These are phyloP conservation scores for Strigamia transsilvanica DNA, from an alignment of 2,888 invertebrate species.

Conservation along the genomic window DNA sequence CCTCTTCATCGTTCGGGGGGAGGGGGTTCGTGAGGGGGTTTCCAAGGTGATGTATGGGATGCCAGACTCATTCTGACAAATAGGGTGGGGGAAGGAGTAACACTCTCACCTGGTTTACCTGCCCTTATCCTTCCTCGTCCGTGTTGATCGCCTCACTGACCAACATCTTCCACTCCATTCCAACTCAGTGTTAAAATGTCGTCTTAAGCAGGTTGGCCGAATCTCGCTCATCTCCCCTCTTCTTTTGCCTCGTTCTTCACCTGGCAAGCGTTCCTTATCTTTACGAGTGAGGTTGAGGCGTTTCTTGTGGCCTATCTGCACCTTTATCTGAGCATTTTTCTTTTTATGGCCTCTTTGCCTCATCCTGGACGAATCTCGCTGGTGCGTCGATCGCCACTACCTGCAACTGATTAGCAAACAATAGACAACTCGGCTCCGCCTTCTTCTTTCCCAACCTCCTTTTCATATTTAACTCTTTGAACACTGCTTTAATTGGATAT, in stretches of 20 bases:
- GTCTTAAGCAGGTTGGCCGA: constrained; percentile 4
- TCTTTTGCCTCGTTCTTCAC: constrained; percentile 5
- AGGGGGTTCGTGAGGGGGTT: constrained; percentile 4
- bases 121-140: not conserved
- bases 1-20: constrained; percentile 14
- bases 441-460: not conserved
- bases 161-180: not conserved
- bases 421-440: constrained; percentile 20
- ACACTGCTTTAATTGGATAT: constrained; percentile 20
- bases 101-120: constrained; percentile 20
- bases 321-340: constrained; percentile 20
- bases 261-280: constrained; percentile 20
- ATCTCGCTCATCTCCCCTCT: constrained; percentile 15
- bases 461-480: not conserved
- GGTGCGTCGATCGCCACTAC: constrained; percentile 5
- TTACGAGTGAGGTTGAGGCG: constrained; percentile 20
- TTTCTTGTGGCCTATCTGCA: constrained; percentile 20
- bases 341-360: constrained; percentile 15
- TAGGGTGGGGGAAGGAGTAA: constrained; percentile 9
- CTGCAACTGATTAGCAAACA: constrained; percentile 20
- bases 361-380: constrained; percentile 20
- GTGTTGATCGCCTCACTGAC: constrained; percentile 20
- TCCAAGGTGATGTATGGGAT: constrained; percentile 15
- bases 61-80: constrained; percentile 15
- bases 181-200: not conserved